Evolutionary conservation across 2,113 vertebrate species (phyloP), one percentile per base, ranked within the genome.

Genomic region (Chloroceryle aenea): DNA sequence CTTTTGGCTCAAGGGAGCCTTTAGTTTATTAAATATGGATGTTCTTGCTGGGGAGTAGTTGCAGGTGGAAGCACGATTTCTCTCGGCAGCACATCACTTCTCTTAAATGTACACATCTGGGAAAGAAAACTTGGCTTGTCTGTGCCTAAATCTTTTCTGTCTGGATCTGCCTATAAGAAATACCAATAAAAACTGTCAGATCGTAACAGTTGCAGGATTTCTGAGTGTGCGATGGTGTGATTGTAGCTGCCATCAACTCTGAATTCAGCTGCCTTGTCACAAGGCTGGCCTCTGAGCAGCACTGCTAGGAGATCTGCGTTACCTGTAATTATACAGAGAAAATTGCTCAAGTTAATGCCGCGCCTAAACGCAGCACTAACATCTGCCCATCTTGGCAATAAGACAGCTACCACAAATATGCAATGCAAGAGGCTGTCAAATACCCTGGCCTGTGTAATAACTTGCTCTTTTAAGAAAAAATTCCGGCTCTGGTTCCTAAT

Each of bases 21-120:
- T 96, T 88, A 79, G 56, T 95, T 95, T 81, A 94, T 96, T 87
- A 86, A 92, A 85, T 91, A 93, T 93, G 56, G 62, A 88, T 90
- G 71, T 92, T 76, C 45, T 90, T 84, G 15, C 36, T 48, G 34
- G 15, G 26, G 52, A 92, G 36, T 9, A 0, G n/a, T 64, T 5
- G 30, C 80, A 74, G 85, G 78, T 87, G 42, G 83, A 62, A 90
- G 26, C 72, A 47, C 4, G 5, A 17, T 75, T 93, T 87, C 55
- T 73, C 66, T 87, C 45, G 66, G 81, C 30, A 91, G 84, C 84
- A 47, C 43, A 69, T 76, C 15, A 6, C 61, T 86, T 92, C 40
- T 38, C 66, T 36, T 48, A 58, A 80, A 53, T 2, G 9, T 32
- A 15, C 16, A 48, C 48, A 21, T 93, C 90, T 4, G 10, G 62